phyloP scores from a whole-genome alignment of 2,113 vertebrate species.

The Acrocephalus arundinaceus region DNA sequence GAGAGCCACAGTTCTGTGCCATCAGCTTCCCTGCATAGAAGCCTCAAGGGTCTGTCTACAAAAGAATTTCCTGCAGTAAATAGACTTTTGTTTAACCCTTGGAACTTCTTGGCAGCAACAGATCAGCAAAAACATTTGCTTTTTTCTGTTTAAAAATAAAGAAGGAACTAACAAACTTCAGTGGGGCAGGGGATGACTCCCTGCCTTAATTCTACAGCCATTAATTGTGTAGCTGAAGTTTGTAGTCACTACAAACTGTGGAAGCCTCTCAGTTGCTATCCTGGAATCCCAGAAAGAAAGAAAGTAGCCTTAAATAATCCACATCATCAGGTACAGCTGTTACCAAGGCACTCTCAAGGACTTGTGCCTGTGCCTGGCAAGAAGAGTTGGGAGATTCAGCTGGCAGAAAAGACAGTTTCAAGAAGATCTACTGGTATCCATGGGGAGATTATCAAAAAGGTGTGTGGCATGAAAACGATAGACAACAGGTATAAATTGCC shows the following conservation, averaged over 20 bases:
- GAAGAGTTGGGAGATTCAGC: background rate
- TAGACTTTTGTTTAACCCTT: background rate
- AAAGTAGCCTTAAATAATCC: background rate
- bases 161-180: background rate
- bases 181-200: background rate
- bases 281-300: background rate
- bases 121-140: background rate
- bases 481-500: background rate
- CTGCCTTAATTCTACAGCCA: background rate
- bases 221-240: background rate
- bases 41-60: background rate
- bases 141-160: background rate
- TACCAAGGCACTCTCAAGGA: background rate
- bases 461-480: background rate
- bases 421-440: background rate
- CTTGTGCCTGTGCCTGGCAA: background rate
- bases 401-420: background rate
- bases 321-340: background rate
- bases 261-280: background rate
- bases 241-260: background rate
- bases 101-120: background rate
- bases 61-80: background rate
- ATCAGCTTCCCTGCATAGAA: background rate
- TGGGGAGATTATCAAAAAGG: background rate
- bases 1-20: background rate